phyloP scores from a whole-genome alignment of 2,888 invertebrate genomes.

The Leucania comma region DNA sequence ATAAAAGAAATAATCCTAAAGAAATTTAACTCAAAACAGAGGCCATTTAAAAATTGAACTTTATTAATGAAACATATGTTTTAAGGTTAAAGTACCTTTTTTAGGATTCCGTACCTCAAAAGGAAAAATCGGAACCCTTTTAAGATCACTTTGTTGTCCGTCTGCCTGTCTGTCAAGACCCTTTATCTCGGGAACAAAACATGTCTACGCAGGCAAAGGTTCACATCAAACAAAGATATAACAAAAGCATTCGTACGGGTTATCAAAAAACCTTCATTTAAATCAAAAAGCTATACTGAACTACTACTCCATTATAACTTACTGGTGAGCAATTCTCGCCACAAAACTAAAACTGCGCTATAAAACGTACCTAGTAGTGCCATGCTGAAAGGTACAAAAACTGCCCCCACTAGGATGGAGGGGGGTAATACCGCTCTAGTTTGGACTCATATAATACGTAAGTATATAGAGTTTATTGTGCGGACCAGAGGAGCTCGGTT shows the following conservation, averaged over 20 bases:
- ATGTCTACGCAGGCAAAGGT: background rate
- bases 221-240: background rate
- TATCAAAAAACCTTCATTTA: slow-evolving; percentile 1
- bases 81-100: too few relatives aligned
- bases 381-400: slow-evolving; percentile 63
- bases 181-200: too few relatives aligned
- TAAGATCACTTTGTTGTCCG: too few relatives aligned
- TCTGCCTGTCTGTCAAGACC: too few relatives aligned
- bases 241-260: background rate
- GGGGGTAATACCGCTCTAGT: slow-evolving; percentile 52
- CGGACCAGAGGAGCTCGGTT: slow-evolving; percentile 66
- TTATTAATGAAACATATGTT: too few relatives aligned
- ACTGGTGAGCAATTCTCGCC: slow-evolving; percentile 22
- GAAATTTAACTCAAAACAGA: too few relatives aligned
- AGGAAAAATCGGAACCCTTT: too few relatives aligned
- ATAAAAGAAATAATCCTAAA: too few relatives aligned
- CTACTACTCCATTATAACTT: slow-evolving; percentile 24
- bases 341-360: slow-evolving; percentile 42
- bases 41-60: too few relatives aligned
- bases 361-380: slow-evolving; percentile 45
- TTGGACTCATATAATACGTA: slow-evolving; percentile 52
- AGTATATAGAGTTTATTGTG: slow-evolving; percentile 68
- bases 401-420: slow-evolving; percentile 41
- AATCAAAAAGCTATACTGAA: background rate
- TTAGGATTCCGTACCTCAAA: too few relatives aligned